A percentile compares a stretch with the other conserved stretches of the same genome.
Evolutionary conservation across 1,140 invertebrate species (phyloP).

Genomic region (Maniola jurtina): DNA sequence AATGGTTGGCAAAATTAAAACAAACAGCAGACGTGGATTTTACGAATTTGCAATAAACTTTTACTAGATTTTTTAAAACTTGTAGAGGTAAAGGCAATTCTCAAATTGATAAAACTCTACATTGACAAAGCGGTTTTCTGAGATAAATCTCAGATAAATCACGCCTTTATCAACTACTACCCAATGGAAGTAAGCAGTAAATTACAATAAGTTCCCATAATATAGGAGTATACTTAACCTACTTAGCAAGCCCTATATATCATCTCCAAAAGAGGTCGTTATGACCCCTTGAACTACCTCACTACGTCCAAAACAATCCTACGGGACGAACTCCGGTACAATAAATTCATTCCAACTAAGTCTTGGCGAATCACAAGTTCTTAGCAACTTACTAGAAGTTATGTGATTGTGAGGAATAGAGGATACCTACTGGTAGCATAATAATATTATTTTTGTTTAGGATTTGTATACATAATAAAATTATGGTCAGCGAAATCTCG

Average conservation of each 20-base stretch:
- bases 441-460: no score
- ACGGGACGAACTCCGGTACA: constrained; percentile 8
- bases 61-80: no score
- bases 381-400: constrained; percentile 7
- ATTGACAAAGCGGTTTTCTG: no score
- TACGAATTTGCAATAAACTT: no score
- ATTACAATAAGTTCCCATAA: constrained; percentile 4
- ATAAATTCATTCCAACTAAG: constrained; percentile 29
- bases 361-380: constrained; percentile 13
- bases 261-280: constrained; percentile 18
- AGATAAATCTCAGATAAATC: no score
- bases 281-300: constrained; percentile 12
- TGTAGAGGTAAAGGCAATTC: no score
- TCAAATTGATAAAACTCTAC: no score
- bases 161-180: not conserved
- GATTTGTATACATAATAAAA: no score
- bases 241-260: constrained; percentile 10
- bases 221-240: not conserved
- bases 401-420: constrained; percentile 7
- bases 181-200: not conserved
- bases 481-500: no score
- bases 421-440: not conserved
- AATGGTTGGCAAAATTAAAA: no score
- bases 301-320: constrained; percentile 20
- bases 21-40: no score